Evolutionary conservation across 2,888 invertebrate genomes (phyloP).

Genomic region (Drosophila kambysellisi): DNA sequence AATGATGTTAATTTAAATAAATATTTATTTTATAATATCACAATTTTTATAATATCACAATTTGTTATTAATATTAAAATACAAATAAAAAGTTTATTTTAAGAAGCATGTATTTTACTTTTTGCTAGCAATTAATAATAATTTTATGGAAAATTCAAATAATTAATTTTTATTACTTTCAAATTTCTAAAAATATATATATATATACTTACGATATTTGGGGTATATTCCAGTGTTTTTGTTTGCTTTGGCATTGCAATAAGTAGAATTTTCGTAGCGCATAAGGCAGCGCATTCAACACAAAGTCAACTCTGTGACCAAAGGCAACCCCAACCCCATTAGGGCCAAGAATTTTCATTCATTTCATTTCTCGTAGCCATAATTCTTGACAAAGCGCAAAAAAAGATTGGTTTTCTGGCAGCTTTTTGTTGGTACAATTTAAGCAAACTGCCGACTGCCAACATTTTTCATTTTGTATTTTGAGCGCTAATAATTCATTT

Average conservation of each 20-base stretch:
- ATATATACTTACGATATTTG: not conserved
- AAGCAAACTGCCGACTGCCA: conserved; percentile 60
- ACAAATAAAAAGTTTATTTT: not conserved
- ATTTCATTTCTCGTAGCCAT: conserved; percentile 68
- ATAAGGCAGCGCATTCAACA: conserved; percentile 20
- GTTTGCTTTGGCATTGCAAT: not conserved
- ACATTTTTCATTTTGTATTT: conserved; percentile 67
- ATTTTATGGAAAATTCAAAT: fast-evolving
- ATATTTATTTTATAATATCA: not conserved
- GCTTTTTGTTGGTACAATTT: conserved; percentile 59
- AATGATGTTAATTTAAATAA: not conserved
- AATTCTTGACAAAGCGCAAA: conserved; percentile 60
- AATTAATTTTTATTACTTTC: fast-evolving
- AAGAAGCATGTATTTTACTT: not conserved
- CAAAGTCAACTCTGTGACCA: not conserved
- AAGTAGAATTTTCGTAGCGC: conserved; percentile 10
- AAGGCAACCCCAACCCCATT: conserved; percentile 4
- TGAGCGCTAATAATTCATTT: conserved; percentile 80
- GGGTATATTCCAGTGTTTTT: too few relatives aligned
- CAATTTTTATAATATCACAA: not conserved
- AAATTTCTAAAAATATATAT: not conserved
- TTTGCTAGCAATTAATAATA: not conserved
- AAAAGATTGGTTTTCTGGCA: conserved; percentile 35
- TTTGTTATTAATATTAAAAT: not conserved
- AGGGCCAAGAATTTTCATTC: conserved; percentile 58